A percentile compares a stretch with the other conserved stretches of the same genome.
Conservation (phyloP, 2,113 vertebrate genomes). For the Crotophaga sulcirostris region DNA sequence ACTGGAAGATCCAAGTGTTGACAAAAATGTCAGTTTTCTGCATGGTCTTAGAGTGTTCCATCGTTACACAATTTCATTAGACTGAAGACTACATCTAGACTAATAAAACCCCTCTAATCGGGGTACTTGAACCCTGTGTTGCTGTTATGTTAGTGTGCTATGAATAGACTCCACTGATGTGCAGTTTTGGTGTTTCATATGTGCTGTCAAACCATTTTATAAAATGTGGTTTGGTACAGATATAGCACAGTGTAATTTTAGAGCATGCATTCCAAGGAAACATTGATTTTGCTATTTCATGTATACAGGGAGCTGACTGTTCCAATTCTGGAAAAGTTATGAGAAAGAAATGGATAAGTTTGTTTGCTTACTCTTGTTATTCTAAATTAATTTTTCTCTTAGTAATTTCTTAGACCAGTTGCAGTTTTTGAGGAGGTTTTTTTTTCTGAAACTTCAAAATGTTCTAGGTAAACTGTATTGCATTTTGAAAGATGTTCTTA, state of each 20-base stretch:
- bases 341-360: background rate
- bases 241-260: background rate
- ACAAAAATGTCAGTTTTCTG: background rate
- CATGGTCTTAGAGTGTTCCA: background rate
- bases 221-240: background rate
- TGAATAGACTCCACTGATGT: background rate
- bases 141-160: background rate
- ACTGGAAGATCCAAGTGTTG: background rate
- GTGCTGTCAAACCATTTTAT: background rate
- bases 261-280: background rate
- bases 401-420: background rate
- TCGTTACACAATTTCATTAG: background rate
- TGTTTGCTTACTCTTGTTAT: background rate
- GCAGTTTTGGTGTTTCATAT: background rate
- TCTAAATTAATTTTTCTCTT: background rate
- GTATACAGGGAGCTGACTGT: background rate
- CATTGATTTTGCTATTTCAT: background rate
- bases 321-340: background rate
- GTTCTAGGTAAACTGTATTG: background rate
- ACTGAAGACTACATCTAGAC: background rate
- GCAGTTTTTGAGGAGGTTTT: background rate
- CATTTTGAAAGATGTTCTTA: background rate
- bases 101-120: background rate
- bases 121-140: background rate
- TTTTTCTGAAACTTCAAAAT: background rate